phyloP scores from a whole-genome alignment of 2,113 vertebrate species.

The Pelusios castaneus region DNA sequence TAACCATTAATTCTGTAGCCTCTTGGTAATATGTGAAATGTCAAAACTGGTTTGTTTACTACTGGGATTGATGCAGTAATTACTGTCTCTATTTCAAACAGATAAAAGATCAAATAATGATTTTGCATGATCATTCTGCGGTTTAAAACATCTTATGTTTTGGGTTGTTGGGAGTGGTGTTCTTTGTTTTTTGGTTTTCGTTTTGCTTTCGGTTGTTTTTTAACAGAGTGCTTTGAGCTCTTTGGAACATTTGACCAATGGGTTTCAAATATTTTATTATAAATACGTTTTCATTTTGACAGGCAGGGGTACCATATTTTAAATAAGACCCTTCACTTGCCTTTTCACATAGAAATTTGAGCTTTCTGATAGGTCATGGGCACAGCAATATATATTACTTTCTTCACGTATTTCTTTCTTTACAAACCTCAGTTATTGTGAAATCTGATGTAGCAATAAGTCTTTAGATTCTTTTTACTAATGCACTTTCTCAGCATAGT shows the following conservation, averaged over 20 bases:
- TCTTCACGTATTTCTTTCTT: background rate
- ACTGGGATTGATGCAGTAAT: slow-evolving; percentile 75
- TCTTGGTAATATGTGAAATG: slow-evolving; percentile 78
- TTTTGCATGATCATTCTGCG: slow-evolving; percentile 59
- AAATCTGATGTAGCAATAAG: background rate
- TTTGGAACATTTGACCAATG: background rate
- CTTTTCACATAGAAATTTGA: background rate
- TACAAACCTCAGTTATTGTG: background rate
- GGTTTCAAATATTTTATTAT: background rate
- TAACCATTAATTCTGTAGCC: slow-evolving; percentile 70
- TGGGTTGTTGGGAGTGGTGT: background rate
- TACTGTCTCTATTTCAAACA: slow-evolving; percentile 65
- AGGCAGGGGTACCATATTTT: background rate
- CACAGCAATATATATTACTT: background rate
- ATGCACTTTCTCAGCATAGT: background rate
- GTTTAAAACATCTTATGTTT: slow-evolving; percentile 57
- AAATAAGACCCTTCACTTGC: background rate
- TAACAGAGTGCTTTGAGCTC: background rate
- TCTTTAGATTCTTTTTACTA: background rate
- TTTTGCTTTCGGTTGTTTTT: background rate
- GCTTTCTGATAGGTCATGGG: background rate
- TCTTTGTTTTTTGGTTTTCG: background rate
- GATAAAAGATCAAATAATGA: slow-evolving; percentile 72
- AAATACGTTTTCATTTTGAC: background rate
- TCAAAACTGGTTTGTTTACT: slow-evolving; percentile 77